Percentiles rank a stretch among this genome's conserved stretches.
Conservation (phyloP, 2,888 invertebrate genomes). For the Acleris cristana region DNA sequence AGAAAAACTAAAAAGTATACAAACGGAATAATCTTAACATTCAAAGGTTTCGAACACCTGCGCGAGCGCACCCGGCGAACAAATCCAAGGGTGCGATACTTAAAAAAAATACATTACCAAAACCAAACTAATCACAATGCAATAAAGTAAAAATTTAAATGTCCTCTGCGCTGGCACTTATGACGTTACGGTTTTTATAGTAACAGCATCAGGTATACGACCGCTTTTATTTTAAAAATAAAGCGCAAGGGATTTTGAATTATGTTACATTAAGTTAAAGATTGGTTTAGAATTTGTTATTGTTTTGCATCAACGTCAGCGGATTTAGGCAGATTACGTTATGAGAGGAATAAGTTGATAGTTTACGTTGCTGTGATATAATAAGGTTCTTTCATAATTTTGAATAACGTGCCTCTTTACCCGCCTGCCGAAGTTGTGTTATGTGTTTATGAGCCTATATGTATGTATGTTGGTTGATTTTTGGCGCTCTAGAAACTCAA, state of each 20-base stretch:
- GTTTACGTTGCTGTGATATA: too few relatives aligned
- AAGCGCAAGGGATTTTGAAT: background rate
- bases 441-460: too few relatives aligned
- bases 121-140: background rate
- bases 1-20: constrained; percentile 2
- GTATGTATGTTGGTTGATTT: too few relatives aligned
- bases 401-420: too few relatives aligned
- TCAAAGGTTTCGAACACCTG: constrained; percentile 66
- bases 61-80: constrained; percentile 74
- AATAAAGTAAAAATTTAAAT: background rate
- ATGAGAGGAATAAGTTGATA: too few relatives aligned
- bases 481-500: too few relatives aligned
- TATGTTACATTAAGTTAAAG: background rate
- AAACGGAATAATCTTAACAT: constrained; percentile 3
- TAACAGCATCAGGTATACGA: constrained; percentile 26
- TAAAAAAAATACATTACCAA: background rate
- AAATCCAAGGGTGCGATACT: constrained; percentile 73
- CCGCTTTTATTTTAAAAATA: background rate
- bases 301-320: too few relatives aligned
- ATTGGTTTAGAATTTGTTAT: background rate
- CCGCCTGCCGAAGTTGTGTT: too few relatives aligned
- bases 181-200: background rate
- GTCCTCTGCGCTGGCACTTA: background rate
- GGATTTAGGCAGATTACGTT: too few relatives aligned
- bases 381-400: too few relatives aligned